These are phyloP conservation scores for Picus viridis DNA, from an alignment of 2,797 vertebrate genomes.

Conservation along the genomic window DNA sequence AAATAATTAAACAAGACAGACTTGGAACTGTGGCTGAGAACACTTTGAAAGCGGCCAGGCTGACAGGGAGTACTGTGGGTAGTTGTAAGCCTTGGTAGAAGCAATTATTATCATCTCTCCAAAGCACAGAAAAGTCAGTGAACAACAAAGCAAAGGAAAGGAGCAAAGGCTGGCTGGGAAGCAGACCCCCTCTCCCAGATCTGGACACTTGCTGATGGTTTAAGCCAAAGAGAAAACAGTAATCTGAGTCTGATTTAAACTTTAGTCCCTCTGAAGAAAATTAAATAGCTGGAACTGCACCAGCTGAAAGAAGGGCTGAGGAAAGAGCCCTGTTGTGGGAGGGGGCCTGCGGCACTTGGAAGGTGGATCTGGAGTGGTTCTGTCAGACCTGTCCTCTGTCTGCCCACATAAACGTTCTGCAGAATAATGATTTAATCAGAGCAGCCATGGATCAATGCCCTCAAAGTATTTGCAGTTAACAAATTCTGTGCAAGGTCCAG, in stretches of 20 bases:
- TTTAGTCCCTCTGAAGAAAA: slow-evolving; percentile 36
- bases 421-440: slow-evolving; percentile 59
- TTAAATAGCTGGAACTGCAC: slow-evolving; percentile 21
- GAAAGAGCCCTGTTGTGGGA: background rate
- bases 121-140: background rate
- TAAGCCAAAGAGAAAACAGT: slow-evolving; percentile 45
- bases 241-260: slow-evolving; percentile 43
- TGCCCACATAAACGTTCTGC: background rate
- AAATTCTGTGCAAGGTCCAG: slow-evolving; percentile 7
- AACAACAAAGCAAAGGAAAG: background rate
- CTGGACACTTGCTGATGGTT: background rate
- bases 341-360: background rate
- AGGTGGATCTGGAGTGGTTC: background rate
- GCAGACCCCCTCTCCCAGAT: background rate
- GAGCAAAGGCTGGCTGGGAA: background rate
- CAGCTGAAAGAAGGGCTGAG: background rate
- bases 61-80: background rate
- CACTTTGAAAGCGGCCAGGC: slow-evolving; percentile 19
- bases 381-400: background rate
- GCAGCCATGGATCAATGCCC: background rate
- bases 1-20: background rate
- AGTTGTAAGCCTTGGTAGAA: slow-evolving; percentile 13
- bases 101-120: slow-evolving; percentile 22
- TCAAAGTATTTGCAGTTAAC: slow-evolving; percentile 28
- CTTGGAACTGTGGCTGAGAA: background rate